phyloP scores from a whole-genome alignment of 2,113 vertebrate species.

The Dipodomys stephensi region DNA sequence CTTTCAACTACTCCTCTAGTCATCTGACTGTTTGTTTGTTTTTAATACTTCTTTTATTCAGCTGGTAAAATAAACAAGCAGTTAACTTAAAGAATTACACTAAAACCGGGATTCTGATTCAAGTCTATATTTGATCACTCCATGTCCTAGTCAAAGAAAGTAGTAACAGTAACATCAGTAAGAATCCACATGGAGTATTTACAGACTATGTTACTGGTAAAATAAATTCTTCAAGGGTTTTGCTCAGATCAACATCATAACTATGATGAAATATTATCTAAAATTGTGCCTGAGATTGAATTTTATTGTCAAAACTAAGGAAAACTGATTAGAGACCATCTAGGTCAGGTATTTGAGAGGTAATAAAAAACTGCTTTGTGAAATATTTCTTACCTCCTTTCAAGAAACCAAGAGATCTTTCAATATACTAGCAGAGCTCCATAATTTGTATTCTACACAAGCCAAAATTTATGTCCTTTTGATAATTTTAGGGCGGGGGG shows the following conservation, averaged over 20 bases:
- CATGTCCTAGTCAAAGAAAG: constrained; percentile 72
- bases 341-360: constrained; percentile 48
- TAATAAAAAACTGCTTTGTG: constrained; percentile 55
- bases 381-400: constrained; percentile 51
- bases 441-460: constrained; percentile 37
- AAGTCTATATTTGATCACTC: constrained; percentile 65
- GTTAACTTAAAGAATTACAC: constrained; percentile 66
- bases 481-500: constrained; percentile 49
- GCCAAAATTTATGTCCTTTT: constrained; percentile 33
- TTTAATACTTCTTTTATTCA: constrained; percentile 64
- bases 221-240: constrained; percentile 52
- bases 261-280: background rate
- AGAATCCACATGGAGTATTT: constrained; percentile 75
- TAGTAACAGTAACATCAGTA: constrained; percentile 34
- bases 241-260: constrained; percentile 44
- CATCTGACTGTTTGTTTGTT: constrained; percentile 64
- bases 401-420: constrained; percentile 60
- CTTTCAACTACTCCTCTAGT: constrained; percentile 80
- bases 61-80: constrained; percentile 71
- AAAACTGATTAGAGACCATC: constrained; percentile 56
- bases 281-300: constrained; percentile 27
- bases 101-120: constrained; percentile 47
- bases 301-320: constrained; percentile 44
- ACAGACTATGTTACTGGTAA: constrained; percentile 34
- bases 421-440: constrained; percentile 37